These are phyloP conservation scores for Halcyon senegalensis DNA, from an alignment of 2,113 vertebrate genomes.

Conservation along the genomic window DNA sequence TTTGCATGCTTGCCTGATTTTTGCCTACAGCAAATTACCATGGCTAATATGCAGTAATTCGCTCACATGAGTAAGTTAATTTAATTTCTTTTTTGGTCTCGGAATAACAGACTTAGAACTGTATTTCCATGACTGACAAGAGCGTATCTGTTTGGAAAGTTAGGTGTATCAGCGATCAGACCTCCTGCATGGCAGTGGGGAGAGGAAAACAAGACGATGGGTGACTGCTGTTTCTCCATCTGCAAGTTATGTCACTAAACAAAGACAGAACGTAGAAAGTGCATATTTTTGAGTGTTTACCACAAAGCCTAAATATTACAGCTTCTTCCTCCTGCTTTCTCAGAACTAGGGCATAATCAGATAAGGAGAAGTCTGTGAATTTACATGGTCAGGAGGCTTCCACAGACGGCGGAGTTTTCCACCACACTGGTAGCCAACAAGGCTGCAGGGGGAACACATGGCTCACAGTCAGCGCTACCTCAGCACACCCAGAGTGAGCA, in stretches of 20 bases:
- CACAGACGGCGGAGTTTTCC: not conserved
- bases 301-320: not conserved
- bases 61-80: not conserved
- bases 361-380: not conserved
- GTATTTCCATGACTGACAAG: not conserved
- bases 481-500: fast-evolving
- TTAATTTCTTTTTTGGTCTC: not conserved
- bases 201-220: not conserved
- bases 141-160: not conserved
- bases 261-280: not conserved
- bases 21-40: slow-evolving; percentile 9
- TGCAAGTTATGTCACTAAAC: not conserved
- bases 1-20: slow-evolving; percentile 22
- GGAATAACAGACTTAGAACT: not conserved
- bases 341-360: not conserved
- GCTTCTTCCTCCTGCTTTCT: slow-evolving; percentile 13
- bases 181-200: not conserved
- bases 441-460: slow-evolving; percentile 4
- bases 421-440: not conserved
- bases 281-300: not conserved
- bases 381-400: not conserved
- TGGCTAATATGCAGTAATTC: slow-evolving; percentile 9
- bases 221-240: not conserved
- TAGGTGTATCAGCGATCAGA: not conserved
- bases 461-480: not conserved